Conservation (phyloP, 2,888 invertebrate species). For the Melipona bicolor region DNA sequence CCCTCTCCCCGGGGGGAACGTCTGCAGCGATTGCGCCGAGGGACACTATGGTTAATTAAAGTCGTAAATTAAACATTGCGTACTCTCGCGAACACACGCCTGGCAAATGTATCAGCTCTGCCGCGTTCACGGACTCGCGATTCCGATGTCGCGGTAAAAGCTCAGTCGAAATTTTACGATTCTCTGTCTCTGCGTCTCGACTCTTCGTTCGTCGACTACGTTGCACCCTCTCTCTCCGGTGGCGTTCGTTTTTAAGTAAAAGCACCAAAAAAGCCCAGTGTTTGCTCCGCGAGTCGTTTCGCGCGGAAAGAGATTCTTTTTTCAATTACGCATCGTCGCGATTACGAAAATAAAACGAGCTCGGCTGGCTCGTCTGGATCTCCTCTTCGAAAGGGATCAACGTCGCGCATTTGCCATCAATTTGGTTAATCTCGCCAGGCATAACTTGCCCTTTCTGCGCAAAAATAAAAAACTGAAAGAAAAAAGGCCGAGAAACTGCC, state of each 20-base stretch:
- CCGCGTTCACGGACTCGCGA: slow-evolving; percentile 4
- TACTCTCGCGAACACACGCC: slow-evolving; percentile 13
- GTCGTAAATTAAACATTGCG: slow-evolving; percentile 53
- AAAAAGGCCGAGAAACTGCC: too few species aligned
- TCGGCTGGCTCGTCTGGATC: too few species aligned
- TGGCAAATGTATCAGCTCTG: slow-evolving; percentile 14
- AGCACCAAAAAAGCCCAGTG: background rate
- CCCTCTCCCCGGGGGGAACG: slow-evolving; percentile 27
- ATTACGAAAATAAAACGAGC: background rate
- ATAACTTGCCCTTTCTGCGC: background rate
- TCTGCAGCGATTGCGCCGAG: slow-evolving; percentile 44
- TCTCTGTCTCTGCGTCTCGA: too few species aligned
- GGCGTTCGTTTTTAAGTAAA: background rate
- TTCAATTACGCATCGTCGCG: background rate
- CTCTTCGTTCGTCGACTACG: background rate
- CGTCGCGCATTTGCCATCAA: slow-evolving; percentile 2
- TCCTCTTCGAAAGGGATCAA: slow-evolving; percentile 9
- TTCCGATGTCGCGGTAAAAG: background rate
- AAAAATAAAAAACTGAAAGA: too few species aligned
- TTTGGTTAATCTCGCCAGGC: slow-evolving; percentile 28
- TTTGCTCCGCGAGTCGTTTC: too few species aligned
- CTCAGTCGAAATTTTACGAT: background rate
- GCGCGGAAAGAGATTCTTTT: too few species aligned
- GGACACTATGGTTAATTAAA: slow-evolving; percentile 57
- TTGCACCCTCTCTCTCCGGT: too few species aligned